A percentile compares a stretch with the other conserved stretches of the same genome.
Conservation (phyloP, 2,888 invertebrate species). For the Brachynemurus nebulosus region DNA sequence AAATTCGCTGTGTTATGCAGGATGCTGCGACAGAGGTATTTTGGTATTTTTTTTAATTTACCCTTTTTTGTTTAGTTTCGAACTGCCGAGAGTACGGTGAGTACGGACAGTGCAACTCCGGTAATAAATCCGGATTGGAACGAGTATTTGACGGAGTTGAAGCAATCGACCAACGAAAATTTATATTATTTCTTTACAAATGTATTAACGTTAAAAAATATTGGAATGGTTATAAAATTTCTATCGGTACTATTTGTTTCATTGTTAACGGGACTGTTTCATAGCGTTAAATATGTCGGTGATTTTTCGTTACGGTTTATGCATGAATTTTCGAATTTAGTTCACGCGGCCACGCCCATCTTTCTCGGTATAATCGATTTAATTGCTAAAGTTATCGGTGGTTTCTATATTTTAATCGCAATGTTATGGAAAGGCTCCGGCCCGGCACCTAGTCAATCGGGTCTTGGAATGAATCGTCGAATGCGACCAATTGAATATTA, state of each 20-base stretch:
- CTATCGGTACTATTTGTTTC: conserved; percentile 24
- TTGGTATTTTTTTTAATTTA: not conserved
- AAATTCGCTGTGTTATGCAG: too few species aligned
- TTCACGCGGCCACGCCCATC: conserved; percentile 25
- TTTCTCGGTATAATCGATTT: conserved; percentile 34
- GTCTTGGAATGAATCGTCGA: too few species aligned
- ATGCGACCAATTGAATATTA: too few species aligned
- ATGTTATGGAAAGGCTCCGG: conserved; percentile 40
- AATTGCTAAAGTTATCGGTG: conserved; percentile 44
- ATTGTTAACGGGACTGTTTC: conserved; percentile 22
- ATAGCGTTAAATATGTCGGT: conserved; percentile 23
- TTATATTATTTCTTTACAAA: conserved; percentile 14
- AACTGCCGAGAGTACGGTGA: not conserved
- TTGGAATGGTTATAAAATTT: conserved; percentile 25
- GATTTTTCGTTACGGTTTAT: conserved; percentile 27
- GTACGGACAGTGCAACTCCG: not conserved
- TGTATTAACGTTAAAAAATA: conserved; percentile 25
- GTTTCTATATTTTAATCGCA: conserved; percentile 44
- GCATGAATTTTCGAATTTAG: conserved; percentile 24
- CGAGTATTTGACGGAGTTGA: conserved; percentile 7
- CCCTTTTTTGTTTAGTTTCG: not conserved
- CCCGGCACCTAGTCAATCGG: not conserved
- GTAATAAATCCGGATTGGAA: conserved; percentile 3
- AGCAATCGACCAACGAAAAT: conserved; percentile 9
- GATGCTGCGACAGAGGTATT: too few species aligned